These are phyloP conservation scores for Subacronicta megacephala DNA, from an alignment of 2,888 invertebrate species.

Conservation along the genomic window DNA sequence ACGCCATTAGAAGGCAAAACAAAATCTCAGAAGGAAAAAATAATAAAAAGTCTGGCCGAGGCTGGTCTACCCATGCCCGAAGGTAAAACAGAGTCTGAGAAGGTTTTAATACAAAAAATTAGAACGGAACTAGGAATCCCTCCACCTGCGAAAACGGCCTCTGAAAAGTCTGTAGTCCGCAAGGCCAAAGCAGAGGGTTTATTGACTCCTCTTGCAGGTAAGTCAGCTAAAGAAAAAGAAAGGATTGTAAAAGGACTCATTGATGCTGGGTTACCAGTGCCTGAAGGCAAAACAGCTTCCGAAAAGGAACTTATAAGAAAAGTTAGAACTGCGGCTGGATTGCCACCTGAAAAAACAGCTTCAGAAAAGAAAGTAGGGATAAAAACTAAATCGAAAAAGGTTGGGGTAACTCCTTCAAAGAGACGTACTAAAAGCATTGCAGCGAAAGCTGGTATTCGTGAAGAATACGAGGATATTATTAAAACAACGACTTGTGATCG, in stretches of 20 bases:
- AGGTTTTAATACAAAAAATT: conserved; percentile 35
- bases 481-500: conserved; percentile 77
- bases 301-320: conserved; percentile 68
- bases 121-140: conserved; percentile 59
- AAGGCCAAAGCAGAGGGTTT: conserved; percentile 69
- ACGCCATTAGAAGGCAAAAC: conserved; percentile 37
- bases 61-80: conserved; percentile 40
- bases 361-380: conserved; percentile 65
- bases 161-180: conserved; percentile 60
- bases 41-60: conserved; percentile 5
- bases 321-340: conserved; percentile 55
- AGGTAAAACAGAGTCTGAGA: conserved; percentile 41
- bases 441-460: conserved; percentile 31
- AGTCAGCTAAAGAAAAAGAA: conserved; percentile 64
- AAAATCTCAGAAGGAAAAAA: conserved; percentile 32
- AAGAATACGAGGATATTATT: conserved; percentile 70
- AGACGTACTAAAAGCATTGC: conserved; percentile 55
- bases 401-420: conserved; percentile 54
- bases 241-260: conserved; percentile 66
- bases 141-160: conserved; percentile 59
- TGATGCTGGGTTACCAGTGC: conserved; percentile 67
- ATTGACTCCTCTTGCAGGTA: conserved; percentile 66
- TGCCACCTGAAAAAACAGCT: conserved; percentile 60
- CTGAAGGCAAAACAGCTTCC: conserved; percentile 68
- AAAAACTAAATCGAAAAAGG: conserved; percentile 64